A percentile compares a stretch with the other conserved stretches of the same genome.
phyloP scores from a whole-genome alignment of 2,797 vertebrate species.

The Aselliscus stoliczkanus region DNA sequence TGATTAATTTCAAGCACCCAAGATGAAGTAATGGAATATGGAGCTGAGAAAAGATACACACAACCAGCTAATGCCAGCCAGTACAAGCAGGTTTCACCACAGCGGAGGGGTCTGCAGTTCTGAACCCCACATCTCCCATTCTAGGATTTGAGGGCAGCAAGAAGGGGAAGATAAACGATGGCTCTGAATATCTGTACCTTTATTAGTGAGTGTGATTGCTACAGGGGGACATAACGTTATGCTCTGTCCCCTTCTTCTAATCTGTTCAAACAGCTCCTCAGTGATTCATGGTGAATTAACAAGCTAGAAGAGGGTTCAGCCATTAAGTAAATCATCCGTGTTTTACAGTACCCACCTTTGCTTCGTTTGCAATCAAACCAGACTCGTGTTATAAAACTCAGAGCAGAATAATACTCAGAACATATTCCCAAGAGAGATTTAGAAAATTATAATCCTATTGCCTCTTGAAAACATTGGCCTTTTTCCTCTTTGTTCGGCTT shows the following conservation, averaged over 20 bases:
- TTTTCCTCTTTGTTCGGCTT: neutral
- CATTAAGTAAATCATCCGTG: neutral
- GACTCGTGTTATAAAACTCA: neutral
- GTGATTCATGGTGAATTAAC: neutral
- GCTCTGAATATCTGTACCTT: rapidly evolving
- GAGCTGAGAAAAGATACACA: neutral
- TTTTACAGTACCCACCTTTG: neutral
- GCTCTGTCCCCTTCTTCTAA: neutral
- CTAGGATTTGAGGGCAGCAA: neutral
- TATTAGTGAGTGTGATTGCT: neutral
- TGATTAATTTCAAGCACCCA: neutral
- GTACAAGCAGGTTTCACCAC: no score
- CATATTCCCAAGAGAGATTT: neutral
- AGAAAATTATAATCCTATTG: neutral
- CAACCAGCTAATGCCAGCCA: neutral
- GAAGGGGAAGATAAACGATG: neutral
- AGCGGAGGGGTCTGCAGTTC: neutral
- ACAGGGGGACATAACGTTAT: neutral
- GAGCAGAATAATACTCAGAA: neutral
- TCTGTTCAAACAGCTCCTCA: neutral
- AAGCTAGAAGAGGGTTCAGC: neutral
- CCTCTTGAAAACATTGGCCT: conserved; percentile 3
- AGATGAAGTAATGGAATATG: neutral
- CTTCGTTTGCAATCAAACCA: neutral
- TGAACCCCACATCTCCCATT: neutral